These are phyloP conservation scores for Ectropis crepuscularia DNA, from an alignment of 2,888 invertebrate genomes.

Conservation along the genomic window DNA sequence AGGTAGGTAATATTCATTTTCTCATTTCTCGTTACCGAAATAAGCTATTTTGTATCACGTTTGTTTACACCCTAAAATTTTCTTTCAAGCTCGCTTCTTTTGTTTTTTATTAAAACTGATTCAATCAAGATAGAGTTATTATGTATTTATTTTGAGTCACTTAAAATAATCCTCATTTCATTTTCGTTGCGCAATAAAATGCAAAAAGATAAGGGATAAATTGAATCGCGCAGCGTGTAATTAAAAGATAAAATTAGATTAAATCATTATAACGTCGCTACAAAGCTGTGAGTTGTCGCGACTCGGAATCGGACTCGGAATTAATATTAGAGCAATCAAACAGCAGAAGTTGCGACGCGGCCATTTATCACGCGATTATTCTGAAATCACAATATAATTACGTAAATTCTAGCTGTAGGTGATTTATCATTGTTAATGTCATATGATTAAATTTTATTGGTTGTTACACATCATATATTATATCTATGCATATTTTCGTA, in stretches of 20 bases:
- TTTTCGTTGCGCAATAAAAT: slow-evolving; percentile 31
- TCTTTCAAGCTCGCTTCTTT: slow-evolving; percentile 16
- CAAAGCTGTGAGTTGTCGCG: slow-evolving; percentile 53
- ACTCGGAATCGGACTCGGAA: slow-evolving; percentile 52
- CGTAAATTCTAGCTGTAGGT: slow-evolving; percentile 62
- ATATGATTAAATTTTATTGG: slow-evolving; percentile 73
- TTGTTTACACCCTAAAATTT: slow-evolving; percentile 22
- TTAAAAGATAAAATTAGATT: slow-evolving; percentile 48
- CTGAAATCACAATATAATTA: slow-evolving; percentile 76
- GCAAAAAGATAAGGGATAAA: slow-evolving; percentile 36
- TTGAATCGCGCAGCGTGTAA: slow-evolving; percentile 38
- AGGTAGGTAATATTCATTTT: slow-evolving; percentile 35
- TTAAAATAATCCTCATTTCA: slow-evolving; percentile 32
- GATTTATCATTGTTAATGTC: slow-evolving; percentile 72
- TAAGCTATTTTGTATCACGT: slow-evolving; percentile 43
- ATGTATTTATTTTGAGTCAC: slow-evolving; percentile 27
- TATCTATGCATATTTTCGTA: slow-evolving; percentile 48
- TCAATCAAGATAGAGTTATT: slow-evolving; percentile 14
- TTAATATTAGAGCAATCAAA: slow-evolving; percentile 59
- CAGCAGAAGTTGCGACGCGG: slow-evolving; percentile 58
- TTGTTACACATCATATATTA: slow-evolving; percentile 51
- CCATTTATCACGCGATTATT: slow-evolving; percentile 75
- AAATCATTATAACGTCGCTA: slow-evolving; percentile 47
- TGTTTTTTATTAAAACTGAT: slow-evolving; percentile 19
- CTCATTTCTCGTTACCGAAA: slow-evolving; percentile 41